Base-by-base conservation (phyloP, 2,888 invertebrate species). In the Eupeodes latifasciatus region DNA sequence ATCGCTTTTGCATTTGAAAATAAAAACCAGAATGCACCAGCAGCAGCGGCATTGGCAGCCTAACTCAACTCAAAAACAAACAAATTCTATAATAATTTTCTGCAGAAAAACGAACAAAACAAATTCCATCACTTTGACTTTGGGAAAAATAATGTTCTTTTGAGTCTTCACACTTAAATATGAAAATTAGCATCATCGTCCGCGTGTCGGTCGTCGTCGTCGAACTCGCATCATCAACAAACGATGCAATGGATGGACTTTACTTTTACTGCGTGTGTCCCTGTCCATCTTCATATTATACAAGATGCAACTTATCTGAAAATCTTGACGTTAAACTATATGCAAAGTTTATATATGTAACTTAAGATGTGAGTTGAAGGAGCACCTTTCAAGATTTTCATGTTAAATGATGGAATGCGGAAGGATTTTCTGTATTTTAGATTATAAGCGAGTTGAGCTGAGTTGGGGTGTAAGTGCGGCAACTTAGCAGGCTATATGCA, bases 141-240 rank as follows among this genome's bases (percentile, higher is more conserved):
- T 67, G 61, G 61, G 67, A 55, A 80, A 69, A 27, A 27, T 27
- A 27, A 71, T 55, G 79, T 62, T 79, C 74, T 75, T 62, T 84
- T 81, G 80, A 40, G 66, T 55, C 66, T 66, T 66, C 66, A 66
- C 86, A 87, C 86, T 87, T 83, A 83, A 83, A 87, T 87, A 87
- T 76, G 83, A 80, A 87, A 87, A 87, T 87, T 87, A 87, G 72
- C 86, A 14, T 76, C 19, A 72, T 76, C 75, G 83, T 76, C 74
- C 74, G 40, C 40, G 40, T 36, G 40, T 36, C 19, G 36, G 1
- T 40, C 40, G 2, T 40, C 40, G 40, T 40, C 40, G 40, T 40
- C 40, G 40, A 27, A 27, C 27, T 40, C 40, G 40, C 40, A 14
- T 76, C 19, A 72, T 76, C 79, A 83, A 72, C 74, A 66, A 71